Evolutionary conservation across 1,140 invertebrate genomes (phyloP).

Genomic region (Neodiprion fabricii): DNA sequence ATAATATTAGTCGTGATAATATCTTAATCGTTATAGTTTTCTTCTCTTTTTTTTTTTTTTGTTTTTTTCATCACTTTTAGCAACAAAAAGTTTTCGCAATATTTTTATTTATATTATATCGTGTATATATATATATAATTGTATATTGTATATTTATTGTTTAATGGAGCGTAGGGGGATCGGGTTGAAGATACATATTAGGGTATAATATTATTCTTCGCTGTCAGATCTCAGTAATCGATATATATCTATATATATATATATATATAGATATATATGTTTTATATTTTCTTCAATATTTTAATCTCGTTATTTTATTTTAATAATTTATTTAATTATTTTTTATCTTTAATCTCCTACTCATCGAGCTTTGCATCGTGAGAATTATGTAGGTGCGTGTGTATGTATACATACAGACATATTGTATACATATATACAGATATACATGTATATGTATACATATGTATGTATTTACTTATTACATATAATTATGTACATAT

Average conservation of each 20-base stretch:
- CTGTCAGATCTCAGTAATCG: conserved; percentile 15
- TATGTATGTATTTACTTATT: neutral
- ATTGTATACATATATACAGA: neutral
- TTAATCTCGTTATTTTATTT: conserved; percentile 31
- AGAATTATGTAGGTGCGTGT: too few species aligned
- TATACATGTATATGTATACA: neutral
- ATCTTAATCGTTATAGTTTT: neutral
- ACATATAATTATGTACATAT: too few species aligned
- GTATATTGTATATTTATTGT: conserved; percentile 11
- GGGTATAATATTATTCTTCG: conserved; percentile 9
- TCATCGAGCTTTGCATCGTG: neutral
- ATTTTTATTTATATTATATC: conserved; percentile 14
- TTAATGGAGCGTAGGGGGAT: conserved; percentile 9
- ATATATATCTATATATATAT: neutral
- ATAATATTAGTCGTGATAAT: too few species aligned
- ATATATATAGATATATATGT: conserved; percentile 18
- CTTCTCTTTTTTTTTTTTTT: conserved; percentile 13
- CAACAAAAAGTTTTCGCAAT: neutral
- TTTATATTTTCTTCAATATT: conserved; percentile 29
- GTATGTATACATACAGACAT: too few species aligned
- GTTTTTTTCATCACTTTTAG: neutral
- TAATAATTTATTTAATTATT: conserved; percentile 18
- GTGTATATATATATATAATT: conserved; percentile 6
- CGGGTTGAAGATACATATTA: neutral
- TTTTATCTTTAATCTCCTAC: neutral